These are phyloP conservation scores for Cynopterus brachyotis DNA, from an alignment of 2,113 vertebrate species.

Conservation along the genomic window DNA sequence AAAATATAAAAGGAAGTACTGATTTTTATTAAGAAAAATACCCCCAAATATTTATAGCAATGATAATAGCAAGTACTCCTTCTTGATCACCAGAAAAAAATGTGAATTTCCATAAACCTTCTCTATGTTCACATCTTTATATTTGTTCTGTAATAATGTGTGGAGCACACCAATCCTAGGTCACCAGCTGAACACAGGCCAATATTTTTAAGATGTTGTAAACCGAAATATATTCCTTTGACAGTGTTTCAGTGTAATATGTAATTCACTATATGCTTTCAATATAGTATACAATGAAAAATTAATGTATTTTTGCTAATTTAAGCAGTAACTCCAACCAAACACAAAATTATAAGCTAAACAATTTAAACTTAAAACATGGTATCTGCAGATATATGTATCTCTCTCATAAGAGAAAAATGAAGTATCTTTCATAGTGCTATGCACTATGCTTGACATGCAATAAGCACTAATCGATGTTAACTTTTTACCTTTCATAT, in stretches of 20 bases:
- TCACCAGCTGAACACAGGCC: neutral
- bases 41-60: neutral
- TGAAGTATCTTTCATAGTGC: neutral
- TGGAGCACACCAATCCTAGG: neutral
- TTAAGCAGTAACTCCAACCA: neutral
- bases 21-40: neutral
- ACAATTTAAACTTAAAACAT: neutral
- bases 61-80: neutral
- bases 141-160: conserved; percentile 10
- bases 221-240: conserved; percentile 30
- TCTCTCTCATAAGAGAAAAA: neutral
- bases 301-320: neutral
- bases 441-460: neutral
- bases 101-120: neutral
- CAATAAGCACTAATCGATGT: neutral
- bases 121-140: neutral
- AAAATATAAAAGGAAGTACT: neutral
- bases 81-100: neutral
- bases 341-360: neutral
- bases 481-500: neutral
- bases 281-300: neutral
- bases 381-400: neutral
- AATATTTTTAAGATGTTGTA: neutral
- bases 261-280: neutral
- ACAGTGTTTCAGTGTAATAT: neutral